phyloP scores from a whole-genome alignment of 2,888 invertebrate genomes.

The Pterostichus madidus region DNA sequence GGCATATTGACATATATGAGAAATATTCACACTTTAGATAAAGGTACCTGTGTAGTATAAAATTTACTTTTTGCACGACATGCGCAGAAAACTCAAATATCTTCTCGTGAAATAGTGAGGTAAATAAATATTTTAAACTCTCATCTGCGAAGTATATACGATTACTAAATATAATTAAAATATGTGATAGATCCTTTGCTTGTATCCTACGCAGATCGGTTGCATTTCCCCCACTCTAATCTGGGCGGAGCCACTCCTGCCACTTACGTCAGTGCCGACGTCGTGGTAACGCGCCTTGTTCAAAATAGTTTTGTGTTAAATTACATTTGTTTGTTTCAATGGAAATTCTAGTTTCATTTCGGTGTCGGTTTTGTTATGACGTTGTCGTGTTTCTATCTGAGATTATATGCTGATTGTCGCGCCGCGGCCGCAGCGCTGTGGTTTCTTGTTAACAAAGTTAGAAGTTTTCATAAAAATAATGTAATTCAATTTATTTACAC shows the following conservation, averaged over 20 bases:
- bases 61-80: no score
- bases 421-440: background rate
- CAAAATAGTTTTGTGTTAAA: constrained; percentile 64
- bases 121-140: no score
- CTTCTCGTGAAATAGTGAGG: no score
- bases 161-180: no score
- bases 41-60: no score
- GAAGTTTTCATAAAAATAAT: constrained; percentile 40
- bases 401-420: constrained; percentile 61
- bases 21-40: no score
- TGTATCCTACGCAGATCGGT: no score
- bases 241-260: background rate
- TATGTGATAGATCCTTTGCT: no score
- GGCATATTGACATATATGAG: no score
- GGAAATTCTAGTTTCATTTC: constrained; percentile 63
- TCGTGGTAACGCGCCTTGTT: constrained; percentile 27
- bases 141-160: no score
- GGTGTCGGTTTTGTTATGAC: constrained; percentile 53
- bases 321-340: constrained; percentile 64
- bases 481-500: constrained; percentile 42
- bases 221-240: background rate
- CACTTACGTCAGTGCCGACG: background rate
- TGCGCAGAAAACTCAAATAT: no score
- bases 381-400: constrained; percentile 31
- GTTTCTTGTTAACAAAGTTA: constrained; percentile 55